Percentiles rank a stretch among this genome's conserved stretches.
Conservation (phyloP, 2,113 vertebrate genomes). For the Probosciger aterrimus region DNA sequence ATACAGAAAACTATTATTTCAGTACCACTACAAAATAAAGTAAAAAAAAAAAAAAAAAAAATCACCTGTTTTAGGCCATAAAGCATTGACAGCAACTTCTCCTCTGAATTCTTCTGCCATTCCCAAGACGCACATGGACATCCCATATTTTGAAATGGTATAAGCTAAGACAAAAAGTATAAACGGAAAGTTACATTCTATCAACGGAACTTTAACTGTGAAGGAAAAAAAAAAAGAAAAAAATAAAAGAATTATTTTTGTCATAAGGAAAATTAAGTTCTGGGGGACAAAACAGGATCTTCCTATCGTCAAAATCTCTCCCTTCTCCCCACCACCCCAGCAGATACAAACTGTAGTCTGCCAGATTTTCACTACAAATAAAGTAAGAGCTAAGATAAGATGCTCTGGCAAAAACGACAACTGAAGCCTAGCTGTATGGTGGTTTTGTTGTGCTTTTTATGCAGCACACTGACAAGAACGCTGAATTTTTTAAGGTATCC, state of each 20-base stretch:
- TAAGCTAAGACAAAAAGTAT: constrained; percentile 80
- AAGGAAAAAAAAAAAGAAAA: not conserved
- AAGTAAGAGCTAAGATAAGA: not conserved
- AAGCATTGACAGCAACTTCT: constrained; percentile 92
- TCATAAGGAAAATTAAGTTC: not conserved
- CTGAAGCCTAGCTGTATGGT: not conserved
- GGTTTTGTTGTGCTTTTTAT: not conserved
- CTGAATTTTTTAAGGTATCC: not conserved
- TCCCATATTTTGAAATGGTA: constrained; percentile 97
- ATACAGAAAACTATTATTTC: not conserved
- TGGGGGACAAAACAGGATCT: not conserved
- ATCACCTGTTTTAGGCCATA: constrained; percentile 94
- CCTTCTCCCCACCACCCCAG: not conserved
- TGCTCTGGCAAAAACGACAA: not conserved
- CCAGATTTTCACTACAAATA: not conserved
- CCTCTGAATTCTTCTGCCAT: constrained; percentile 97
- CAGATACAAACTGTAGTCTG: not conserved
- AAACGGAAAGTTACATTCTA: not conserved
- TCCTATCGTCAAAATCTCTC: not conserved
- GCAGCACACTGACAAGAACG: not conserved
- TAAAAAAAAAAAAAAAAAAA: not conserved
- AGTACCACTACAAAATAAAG: not conserved
- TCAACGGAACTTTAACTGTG: not conserved
- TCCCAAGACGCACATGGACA: constrained; percentile 98
- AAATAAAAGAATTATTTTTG: not conserved